A percentile compares a stretch with the other conserved stretches of the same genome.
phyloP scores from a whole-genome alignment of 2,888 invertebrate species.

The Clanis bilineata region DNA sequence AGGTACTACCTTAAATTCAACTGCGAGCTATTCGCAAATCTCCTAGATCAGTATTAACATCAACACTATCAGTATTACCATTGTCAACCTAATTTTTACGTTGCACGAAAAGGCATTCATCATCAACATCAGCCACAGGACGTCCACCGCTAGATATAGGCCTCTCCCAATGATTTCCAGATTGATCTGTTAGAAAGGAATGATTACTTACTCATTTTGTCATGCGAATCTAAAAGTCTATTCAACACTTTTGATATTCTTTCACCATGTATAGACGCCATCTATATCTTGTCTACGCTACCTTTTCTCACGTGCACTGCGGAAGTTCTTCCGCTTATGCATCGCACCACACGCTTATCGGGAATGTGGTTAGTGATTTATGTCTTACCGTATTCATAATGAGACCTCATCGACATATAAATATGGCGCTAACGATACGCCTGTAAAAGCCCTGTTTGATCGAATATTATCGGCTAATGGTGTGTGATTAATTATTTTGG shows the following conservation, averaged over 20 bases:
- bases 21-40: too few relatives aligned
- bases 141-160: too few relatives aligned
- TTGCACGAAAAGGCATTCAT: too few relatives aligned
- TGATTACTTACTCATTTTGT: too few relatives aligned
- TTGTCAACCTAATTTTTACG: too few relatives aligned
- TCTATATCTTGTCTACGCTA: background rate
- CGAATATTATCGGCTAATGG: background rate
- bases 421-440: conserved; percentile 41
- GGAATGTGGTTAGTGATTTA: conserved; percentile 45
- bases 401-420: conserved; percentile 46
- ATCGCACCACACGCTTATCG: conserved; percentile 33
- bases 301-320: background rate
- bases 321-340: conserved; percentile 14
- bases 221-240: conserved; percentile 3
- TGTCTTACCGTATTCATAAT: conserved; percentile 44
- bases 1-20: too few relatives aligned
- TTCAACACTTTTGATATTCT: background rate
- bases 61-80: too few relatives aligned
- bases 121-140: too few relatives aligned
- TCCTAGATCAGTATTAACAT: too few relatives aligned
- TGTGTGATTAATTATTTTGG: background rate
- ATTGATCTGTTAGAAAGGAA: too few relatives aligned
- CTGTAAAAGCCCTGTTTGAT: conserved; percentile 20
- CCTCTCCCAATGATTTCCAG: too few relatives aligned
- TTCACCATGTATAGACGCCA: background rate